Evolutionary conservation across 1,140 invertebrate species (phyloP), one percentile per base, ranked within the genome.

Genomic region (Centruroides sculpturatus): DNA sequence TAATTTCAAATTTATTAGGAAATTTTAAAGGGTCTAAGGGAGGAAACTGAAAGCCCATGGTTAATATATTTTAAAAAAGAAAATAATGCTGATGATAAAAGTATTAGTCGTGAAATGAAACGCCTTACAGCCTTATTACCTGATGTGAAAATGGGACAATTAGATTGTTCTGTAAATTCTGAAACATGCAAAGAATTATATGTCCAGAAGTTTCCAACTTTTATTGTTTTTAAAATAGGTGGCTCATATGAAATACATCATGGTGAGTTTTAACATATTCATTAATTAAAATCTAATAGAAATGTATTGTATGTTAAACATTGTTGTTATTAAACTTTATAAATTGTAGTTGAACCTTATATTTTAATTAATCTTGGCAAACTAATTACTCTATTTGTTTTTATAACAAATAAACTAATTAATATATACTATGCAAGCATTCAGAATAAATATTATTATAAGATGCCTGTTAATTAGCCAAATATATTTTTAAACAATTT

Each of bases 171-270:
- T 3, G 72, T 71, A 66, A 75, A 78, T 64, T 60, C 72, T 3
- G 65, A 71, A 4, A 64, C 81, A 4, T 89, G 86, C 69, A 70
- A 72, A 7, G 71, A 76, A 46, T 68, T 80, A 11, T 70, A 78
- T 63, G 65, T 76, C 54, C 63, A 67, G 53, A 82, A 82, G 63
- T 85, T 84, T 72, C 86, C 85, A 10, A 74, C 79, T 47, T 85
- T 85, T 77, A 79, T 81, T 41, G 75, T 88, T 12, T 79, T 88
- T 64, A 87, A 87, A 70, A 69, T 75, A 35, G 80, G 79, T 46
- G 83, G 84, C 50, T 82, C 82, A 13, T 82, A 84, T 71, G 85
- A 89, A 73, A 73, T 85, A 49, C 78, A 83, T 70, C 82, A 86
- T 71, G 85, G 77, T 76, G 70, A 62, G 71, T 41, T 41, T 41